Evolutionary conservation across 1,140 invertebrate genomes (phyloP), one percentile per base, ranked within the genome.

Genomic region (Vanessa atalanta): DNA sequence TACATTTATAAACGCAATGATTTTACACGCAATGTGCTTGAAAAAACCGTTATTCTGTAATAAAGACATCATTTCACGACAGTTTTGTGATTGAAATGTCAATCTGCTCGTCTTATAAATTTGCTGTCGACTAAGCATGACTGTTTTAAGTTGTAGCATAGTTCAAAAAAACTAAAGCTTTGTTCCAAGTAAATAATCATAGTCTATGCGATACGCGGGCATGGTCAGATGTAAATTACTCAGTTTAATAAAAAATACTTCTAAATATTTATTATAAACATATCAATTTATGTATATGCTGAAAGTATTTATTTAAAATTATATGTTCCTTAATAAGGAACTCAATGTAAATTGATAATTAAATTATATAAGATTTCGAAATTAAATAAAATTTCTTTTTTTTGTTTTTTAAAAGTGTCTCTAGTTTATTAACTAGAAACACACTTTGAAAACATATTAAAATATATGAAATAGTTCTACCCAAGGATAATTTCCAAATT

Each of bases 81-180:
- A 65, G 64, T 16, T 16, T 26, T 65, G 64, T 65, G 16, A 65
- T 65, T 65, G 64, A 65, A 23, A 14, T 37, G 43, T 23, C 47
- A 15, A 14, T 64, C 61, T 43, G 48, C 43, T 65, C 64, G 48
- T 65, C 16, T 48, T 48, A 16, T 65, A 50, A 20, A 20, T 48
- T 65, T 47, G 16, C 6, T 23, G 64, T 43, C 43, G 64, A 65
- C 43, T 65, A 48, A 47, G 64, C 15, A 23, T 65, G 64, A 47
- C 57, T 57, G 8, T 20, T 20, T 20, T 20, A 20, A 20, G 20
- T 57, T 57, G 53, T 57, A 20, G 9, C 2, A 43, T 1, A 43
- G 8, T 1, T 43, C n/a, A 43, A 43, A 11, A 31, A 31, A 31
- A 31, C 26, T 15, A 55, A 55, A 57, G 53, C 16, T 57, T 20